phyloP scores from a whole-genome alignment of 37 sponge, comb jelly and placozoan species.

The Cliona cf. orientalis region DNA sequence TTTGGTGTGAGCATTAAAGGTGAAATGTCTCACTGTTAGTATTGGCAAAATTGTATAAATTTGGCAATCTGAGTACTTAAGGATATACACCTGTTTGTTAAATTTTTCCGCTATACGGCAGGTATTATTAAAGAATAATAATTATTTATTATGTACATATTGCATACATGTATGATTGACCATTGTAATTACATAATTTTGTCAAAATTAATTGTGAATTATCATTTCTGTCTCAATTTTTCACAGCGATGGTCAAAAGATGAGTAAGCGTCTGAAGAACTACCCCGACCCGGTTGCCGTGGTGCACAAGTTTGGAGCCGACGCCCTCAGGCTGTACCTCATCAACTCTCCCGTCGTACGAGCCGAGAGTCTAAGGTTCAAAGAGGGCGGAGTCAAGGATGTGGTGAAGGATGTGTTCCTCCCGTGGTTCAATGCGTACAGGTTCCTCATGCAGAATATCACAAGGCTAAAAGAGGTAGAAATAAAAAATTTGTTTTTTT shows the following conservation, averaged over 20 bases:
- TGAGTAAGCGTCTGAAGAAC: slow-evolving; percentile 99
- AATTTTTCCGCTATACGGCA: too few species aligned
- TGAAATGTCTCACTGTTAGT: too few species aligned
- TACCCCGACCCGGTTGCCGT: slow-evolving; percentile 94
- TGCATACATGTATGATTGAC: too few species aligned
- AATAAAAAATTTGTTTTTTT: too few species aligned
- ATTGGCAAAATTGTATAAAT: too few species aligned
- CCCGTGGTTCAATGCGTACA: slow-evolving; percentile 98
- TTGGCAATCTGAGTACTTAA: too few species aligned
- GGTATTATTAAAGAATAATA: too few species aligned
- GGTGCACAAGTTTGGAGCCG: slow-evolving; percentile 91
- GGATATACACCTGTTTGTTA: too few species aligned
- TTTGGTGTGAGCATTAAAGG: too few species aligned
- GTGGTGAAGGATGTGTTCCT: slow-evolving; percentile 97
- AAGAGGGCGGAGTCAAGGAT: slow-evolving; percentile 93
- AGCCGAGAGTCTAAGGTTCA: slow-evolving; percentile 92
- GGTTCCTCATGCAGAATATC: slow-evolving; percentile 97
- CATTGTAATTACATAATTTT: too few species aligned
- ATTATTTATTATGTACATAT: too few species aligned
- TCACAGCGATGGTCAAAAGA: slow-evolving; percentile 91
- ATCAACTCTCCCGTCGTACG: slow-evolving; percentile 97
- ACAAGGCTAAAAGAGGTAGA: slow-evolving; percentile 69
- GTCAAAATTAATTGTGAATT: not conserved
- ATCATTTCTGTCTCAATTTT: not conserved
- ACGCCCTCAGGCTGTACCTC: slow-evolving; percentile 93